A percentile compares a stretch with the other conserved stretches of the same genome.
phyloP scores from a whole-genome alignment of 1,140 invertebrate species.

The Microplitis mediator region DNA sequence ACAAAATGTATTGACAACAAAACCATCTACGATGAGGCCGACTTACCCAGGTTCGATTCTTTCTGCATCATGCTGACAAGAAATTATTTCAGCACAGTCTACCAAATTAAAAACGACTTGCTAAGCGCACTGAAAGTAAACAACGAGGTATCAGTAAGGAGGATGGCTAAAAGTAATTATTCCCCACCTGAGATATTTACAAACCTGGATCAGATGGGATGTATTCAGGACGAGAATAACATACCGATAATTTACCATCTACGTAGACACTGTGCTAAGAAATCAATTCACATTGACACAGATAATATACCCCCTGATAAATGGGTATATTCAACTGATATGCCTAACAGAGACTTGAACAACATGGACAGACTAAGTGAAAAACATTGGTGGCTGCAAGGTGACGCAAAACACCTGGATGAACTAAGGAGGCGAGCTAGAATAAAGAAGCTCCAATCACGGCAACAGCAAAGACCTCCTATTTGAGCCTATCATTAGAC shows the following conservation, averaged over 20 bases:
- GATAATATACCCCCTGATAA: neutral
- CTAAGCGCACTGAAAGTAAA: too few relatives aligned
- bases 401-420: conserved; percentile 3
- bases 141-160: too few relatives aligned
- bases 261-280: neutral
- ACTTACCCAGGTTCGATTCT: neutral
- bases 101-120: too few relatives aligned
- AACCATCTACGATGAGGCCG: neutral
- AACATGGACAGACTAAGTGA: neutral
- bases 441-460: too few relatives aligned
- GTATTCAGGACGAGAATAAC: conserved; percentile 4
- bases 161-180: conserved; percentile 3
- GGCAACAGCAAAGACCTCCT: too few relatives aligned
- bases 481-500: too few relatives aligned
- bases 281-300: neutral
- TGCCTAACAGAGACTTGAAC: neutral
- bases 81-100: too few relatives aligned
- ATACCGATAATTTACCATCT: conserved; percentile 7
- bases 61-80: too few relatives aligned
- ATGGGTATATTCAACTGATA: conserved; percentile 9
- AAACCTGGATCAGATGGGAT: conserved; percentile 8
- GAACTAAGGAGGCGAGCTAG: conserved; percentile 7
- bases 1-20: neutral
- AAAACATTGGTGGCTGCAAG: conserved; percentile 2
- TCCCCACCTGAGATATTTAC: conserved; percentile 6